Base-by-base conservation (phyloP, 35 echinoderm and acorn worm species). In the Eucidaris tribuloides region DNA sequence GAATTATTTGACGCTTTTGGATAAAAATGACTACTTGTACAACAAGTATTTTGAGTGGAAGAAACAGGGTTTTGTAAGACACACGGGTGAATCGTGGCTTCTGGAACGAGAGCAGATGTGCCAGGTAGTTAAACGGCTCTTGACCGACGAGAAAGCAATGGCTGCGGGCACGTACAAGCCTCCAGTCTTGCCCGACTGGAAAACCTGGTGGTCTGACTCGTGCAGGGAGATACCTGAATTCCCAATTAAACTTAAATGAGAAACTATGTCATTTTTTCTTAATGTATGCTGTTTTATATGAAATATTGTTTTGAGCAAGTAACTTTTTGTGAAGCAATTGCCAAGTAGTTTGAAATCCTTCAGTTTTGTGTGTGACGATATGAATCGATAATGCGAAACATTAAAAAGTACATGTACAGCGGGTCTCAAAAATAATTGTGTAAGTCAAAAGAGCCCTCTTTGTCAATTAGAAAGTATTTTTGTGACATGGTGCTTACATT, bases 11-110 rank as follows among this genome's bases (percentile, higher is more conserved):
- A 35, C 50, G 38, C 60, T 76, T 5, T 38, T 94, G 0, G 56
- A 19, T 23, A 31, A 74, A 19, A 76, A 89, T 20, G 72, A 89
- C 1, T 38, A 46, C n/a, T 63, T 90, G 9, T 94, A 94, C 44
- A 94, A 81, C 28, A 27, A 50, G 41, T 94, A 85, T 59, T 94
- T 94, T 45, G 63, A 94, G 19, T 94, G 92, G 92, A 89, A 89
- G 24, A 79, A 90, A 22, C 44, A 42, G 22, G 68, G 68, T 22
- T 74, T 14, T n/a, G 68, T 74, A 22, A 33, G 44, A 32, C 68
- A 42, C 41, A 74, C 68, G 28, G 24, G 38, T 22, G 68, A 74
- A 41, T 33, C 38, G 23, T 74, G 37, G 29, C 68, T 74, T 7
- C 33, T 74, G 11, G 68, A 74, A 36, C 68, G 35, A 6, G 68